These are phyloP conservation scores for Epinephelus cyanopodus DNA, from an alignment of 2,113 vertebrate species.

Conservation along the genomic window DNA sequence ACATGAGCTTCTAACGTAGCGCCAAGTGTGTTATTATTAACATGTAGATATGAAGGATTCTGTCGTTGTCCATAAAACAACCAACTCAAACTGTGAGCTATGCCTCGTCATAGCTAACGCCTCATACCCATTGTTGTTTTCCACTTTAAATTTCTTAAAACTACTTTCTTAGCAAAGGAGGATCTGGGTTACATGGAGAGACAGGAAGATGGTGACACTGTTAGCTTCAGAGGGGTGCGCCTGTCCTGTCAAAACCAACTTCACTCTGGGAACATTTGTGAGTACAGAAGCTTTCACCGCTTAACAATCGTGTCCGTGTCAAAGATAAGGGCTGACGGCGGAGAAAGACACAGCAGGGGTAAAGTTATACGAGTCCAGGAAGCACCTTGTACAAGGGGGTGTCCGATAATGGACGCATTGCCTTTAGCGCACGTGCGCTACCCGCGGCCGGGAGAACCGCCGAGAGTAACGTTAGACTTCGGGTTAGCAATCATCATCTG, in stretches of 20 bases:
- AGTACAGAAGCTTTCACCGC: neutral
- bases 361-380: neutral
- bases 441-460: conserved; percentile 35
- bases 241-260: neutral
- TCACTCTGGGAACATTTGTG: neutral
- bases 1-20: neutral
- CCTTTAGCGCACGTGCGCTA: conserved; percentile 72
- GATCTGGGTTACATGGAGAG: neutral
- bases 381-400: neutral
- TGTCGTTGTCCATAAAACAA: neutral
- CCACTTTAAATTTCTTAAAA: neutral
- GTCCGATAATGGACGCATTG: conserved; percentile 70
- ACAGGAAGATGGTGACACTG: neutral
- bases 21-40: neutral
- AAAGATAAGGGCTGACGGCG: accelerated
- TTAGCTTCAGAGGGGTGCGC: neutral
- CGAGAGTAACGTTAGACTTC: conserved; percentile 27
- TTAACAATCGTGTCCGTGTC: accelerated
- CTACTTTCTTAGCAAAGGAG: neutral
- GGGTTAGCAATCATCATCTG: conserved; percentile 33
- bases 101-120: neutral
- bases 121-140: neutral
- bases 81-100: neutral
- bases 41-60: neutral
- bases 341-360: accelerated